phyloP scores from a whole-genome alignment of 2,113 vertebrate species.

The human region DNA sequence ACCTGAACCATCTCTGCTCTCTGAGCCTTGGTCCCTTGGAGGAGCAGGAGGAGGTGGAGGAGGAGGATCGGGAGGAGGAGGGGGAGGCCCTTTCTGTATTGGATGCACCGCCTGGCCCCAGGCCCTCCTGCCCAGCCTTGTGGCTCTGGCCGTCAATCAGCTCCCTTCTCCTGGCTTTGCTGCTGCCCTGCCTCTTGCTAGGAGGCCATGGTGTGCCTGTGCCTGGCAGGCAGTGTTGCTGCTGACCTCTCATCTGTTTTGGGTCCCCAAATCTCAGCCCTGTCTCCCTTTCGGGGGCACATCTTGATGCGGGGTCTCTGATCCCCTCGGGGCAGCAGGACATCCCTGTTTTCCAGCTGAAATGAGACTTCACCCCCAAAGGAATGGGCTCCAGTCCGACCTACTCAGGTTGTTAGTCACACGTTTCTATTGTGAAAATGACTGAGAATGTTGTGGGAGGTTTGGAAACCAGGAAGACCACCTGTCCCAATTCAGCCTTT shows the following conservation, averaged over 20 bases:
- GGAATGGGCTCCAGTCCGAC: too few relatives aligned
- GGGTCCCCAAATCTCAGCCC: not conserved
- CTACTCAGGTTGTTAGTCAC: not conserved
- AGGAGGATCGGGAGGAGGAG: too few relatives aligned
- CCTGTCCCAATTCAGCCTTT: not conserved
- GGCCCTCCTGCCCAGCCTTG: too few relatives aligned
- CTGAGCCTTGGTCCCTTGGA: not conserved
- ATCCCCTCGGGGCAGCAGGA: not conserved
- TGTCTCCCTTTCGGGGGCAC: not conserved
- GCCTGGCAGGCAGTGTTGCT: not conserved
- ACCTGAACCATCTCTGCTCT: not conserved
- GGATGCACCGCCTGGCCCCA: too few relatives aligned
- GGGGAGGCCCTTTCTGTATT: too few relatives aligned
- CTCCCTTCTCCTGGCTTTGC: too few relatives aligned
- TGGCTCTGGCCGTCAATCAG: too few relatives aligned
- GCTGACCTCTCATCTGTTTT: not conserved
- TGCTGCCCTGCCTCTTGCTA: too few relatives aligned
- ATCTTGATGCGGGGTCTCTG: not conserved
- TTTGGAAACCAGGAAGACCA: not conserved
- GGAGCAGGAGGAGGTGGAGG: too few relatives aligned
- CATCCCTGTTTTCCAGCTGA: not conserved
- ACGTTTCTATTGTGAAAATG: not conserved
- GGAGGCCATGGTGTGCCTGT: too few relatives aligned
- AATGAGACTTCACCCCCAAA: not conserved
- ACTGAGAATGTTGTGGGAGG: accelerated